Percentiles rank a stretch among this genome's conserved stretches.
phyloP scores from a whole-genome alignment of 2,113 vertebrate species.

The Cynopterus brachyotis region DNA sequence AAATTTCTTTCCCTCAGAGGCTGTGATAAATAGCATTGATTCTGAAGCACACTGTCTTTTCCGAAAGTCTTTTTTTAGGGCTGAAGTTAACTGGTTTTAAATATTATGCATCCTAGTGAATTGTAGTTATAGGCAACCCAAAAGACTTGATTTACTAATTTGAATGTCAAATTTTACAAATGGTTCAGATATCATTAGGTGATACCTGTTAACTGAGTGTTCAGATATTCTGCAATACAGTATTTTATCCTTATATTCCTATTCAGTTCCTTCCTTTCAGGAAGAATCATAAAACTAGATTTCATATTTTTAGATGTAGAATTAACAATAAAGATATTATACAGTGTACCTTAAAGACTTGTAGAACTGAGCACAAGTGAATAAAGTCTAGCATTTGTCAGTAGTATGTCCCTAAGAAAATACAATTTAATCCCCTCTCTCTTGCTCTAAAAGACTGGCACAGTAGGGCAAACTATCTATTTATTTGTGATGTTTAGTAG shows the following conservation, averaged over 20 bases:
- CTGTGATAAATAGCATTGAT: constrained; percentile 6
- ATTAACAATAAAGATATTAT: not conserved
- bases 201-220: not conserved
- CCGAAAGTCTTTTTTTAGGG: not conserved
- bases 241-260: not conserved
- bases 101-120: not conserved
- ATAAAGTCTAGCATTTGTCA: not conserved
- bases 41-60: constrained; percentile 29
- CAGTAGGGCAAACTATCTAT: not conserved
- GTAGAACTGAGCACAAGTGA: not conserved
- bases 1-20: not conserved
- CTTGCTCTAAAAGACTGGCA: not conserved
- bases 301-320: not conserved
- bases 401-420: not conserved
- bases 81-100: not conserved
- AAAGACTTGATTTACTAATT: not conserved
- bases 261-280: not conserved
- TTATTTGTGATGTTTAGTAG: not conserved
- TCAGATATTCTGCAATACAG: not conserved
- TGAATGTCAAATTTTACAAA: constrained; percentile 17
- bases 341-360: not conserved
- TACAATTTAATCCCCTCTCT: not conserved
- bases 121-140: not conserved
- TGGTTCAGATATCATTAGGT: not conserved
- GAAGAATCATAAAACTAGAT: not conserved